Base-by-base conservation (phyloP, 2,888 invertebrate genomes). In the Erebia aethiops region DNA sequence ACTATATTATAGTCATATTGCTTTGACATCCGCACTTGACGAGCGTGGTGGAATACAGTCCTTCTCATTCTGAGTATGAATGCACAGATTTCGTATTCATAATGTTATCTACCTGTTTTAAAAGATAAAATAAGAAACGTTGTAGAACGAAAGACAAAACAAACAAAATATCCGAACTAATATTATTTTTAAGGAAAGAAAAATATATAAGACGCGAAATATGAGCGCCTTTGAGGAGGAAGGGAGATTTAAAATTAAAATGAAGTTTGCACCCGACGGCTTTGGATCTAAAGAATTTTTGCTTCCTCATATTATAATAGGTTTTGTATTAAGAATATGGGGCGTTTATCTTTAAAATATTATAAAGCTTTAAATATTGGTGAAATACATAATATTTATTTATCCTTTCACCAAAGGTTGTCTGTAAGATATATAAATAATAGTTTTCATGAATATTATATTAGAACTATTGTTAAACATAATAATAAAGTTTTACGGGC, bases 181-280 rank as follows among this genome's bases (percentile, higher is more conserved):
- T 73, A 66, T 71, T 64, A 71, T 71, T 73, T 68, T 67, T 72
- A 69, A 60, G 69, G 69, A 52, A 61, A 67, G 51, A 63, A 73
- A 73, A 73, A 71, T 71, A 54, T 68, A 73, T 73, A 73, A 73
- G 71, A 69, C 16, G 67, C 70, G 70, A 74, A 74, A 74, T 74
- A 74, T 72, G 72, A 72, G 69, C 71, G 73, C 66, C 70, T 72
- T 72, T 72, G 74, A 74, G 65, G 61, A 71, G 71, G 52, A 67
- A 70, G 60, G 52, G 52, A 66, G 69, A 75, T 76, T 74, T 74
- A 75, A 75, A 76, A 75, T 75, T 75, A 74, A 73, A 76, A 74
- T 74, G 71, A 74, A 76, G 75, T 76, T 76, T 74, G 72, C 73
- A 62, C 67, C 71, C 73, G 74, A 69, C 71, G 74, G 70, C 62